A percentile compares a stretch with the other conserved stretches of the same genome.
phyloP scores from a whole-genome alignment of 2,113 vertebrate species.

The Psilopsiagon aurifrons region DNA sequence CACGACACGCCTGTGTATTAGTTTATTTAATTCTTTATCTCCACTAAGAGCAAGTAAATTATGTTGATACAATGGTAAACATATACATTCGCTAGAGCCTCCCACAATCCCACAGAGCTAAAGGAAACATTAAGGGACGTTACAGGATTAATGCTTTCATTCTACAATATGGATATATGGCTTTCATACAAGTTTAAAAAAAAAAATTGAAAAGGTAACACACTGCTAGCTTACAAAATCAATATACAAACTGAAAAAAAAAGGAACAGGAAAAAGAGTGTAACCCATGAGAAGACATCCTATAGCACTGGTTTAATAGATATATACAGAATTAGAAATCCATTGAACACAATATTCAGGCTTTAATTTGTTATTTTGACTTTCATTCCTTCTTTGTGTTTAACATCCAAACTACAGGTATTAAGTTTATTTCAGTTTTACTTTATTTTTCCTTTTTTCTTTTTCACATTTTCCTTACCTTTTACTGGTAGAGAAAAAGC shows the following conservation, averaged over 20 bases:
- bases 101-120: slow-evolving; percentile 29
- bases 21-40: slow-evolving; percentile 54
- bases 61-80: slow-evolving; percentile 32
- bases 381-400: not conserved
- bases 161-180: slow-evolving; percentile 50
- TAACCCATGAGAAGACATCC: slow-evolving; percentile 25
- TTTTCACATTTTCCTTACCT: not conserved
- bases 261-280: slow-evolving; percentile 8
- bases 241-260: slow-evolving; percentile 36
- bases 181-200: slow-evolving; percentile 61
- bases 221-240: slow-evolving; percentile 59
- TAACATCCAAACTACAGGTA: not conserved
- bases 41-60: slow-evolving; percentile 55
- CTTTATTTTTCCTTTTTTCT: not conserved
- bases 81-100: slow-evolving; percentile 22
- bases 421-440: not conserved
- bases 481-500: not conserved
- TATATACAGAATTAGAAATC: slow-evolving; percentile 56
- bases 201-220: slow-evolving; percentile 61
- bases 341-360: not conserved
- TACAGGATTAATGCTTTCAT: slow-evolving; percentile 61
- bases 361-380: slow-evolving; percentile 34
- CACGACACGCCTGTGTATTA: slow-evolving; percentile 7
- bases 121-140: slow-evolving; percentile 49
- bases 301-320: slow-evolving; percentile 55